A percentile compares a stretch with the other conserved stretches of the same genome.
phyloP scores from a whole-genome alignment of 2,888 invertebrate genomes.

The Drosophila mimetica region DNA sequence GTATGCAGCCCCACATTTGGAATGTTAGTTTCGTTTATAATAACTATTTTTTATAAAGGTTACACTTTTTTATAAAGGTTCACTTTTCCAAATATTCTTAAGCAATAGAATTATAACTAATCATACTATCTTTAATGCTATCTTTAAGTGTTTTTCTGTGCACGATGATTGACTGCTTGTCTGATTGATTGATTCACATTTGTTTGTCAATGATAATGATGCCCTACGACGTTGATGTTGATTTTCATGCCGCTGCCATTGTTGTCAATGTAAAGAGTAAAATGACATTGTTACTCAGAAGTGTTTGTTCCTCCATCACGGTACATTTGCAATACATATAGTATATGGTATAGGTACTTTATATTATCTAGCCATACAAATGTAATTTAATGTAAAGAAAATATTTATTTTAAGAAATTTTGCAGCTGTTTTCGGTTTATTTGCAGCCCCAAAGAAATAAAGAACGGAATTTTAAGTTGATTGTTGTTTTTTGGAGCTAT shows the following conservation, averaged over 20 bases:
- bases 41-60: too few relatives aligned
- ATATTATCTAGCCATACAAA: not conserved
- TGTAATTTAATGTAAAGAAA: not conserved
- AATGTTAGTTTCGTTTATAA: too few relatives aligned
- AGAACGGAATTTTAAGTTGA: not conserved
- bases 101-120: too few relatives aligned
- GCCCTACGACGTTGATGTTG: not conserved
- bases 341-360: not conserved
- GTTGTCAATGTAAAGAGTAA: slow-evolving; percentile 8
- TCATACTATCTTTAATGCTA: too few relatives aligned
- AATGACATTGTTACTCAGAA: slow-evolving; percentile 7
- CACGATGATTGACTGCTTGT: slow-evolving; percentile 1
- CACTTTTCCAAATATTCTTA: too few relatives aligned
- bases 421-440: not conserved
- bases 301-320: not conserved
- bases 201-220: slow-evolving; percentile 24
- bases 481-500: not conserved
- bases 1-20: too few relatives aligned
- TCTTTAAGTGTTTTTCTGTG: not conserved
- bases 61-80: too few relatives aligned
- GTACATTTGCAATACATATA: not conserved
- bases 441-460: too few relatives aligned
- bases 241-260: slow-evolving; percentile 7
- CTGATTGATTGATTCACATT: slow-evolving; percentile 34
- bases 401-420: not conserved